Evolutionary conservation across 2,888 invertebrate genomes (phyloP).

Genomic region (Cephus nigrinus): DNA sequence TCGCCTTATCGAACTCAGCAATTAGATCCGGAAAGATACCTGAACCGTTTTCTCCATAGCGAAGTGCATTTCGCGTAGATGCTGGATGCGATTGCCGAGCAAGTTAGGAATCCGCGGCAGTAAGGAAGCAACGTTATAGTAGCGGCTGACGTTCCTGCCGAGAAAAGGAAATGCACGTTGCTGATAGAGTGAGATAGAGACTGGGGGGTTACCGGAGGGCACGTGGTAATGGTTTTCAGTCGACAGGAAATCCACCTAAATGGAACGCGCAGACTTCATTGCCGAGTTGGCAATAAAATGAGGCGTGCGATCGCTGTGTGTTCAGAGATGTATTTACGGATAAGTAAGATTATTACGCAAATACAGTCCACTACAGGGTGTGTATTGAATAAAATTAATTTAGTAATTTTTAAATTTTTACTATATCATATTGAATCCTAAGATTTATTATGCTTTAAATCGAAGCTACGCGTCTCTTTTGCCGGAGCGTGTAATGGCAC

Average conservation of each 20-base stretch:
- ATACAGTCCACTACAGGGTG: background rate
- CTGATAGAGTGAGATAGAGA: background rate
- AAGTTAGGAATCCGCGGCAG: constrained; percentile 17
- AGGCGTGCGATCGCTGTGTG: background rate
- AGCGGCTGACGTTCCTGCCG: background rate
- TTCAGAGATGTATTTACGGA: background rate
- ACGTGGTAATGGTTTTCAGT: background rate
- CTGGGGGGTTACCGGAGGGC: background rate
- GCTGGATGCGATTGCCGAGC: constrained; percentile 9
- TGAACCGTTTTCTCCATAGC: background rate
- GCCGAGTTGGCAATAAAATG: background rate
- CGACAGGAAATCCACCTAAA: background rate
- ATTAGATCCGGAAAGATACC: constrained; percentile 14
- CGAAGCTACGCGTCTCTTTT: constrained; percentile 4
- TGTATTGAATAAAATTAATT: background rate
- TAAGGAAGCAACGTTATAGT: constrained; percentile 16
- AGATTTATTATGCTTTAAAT: background rate
- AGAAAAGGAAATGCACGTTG: constrained; percentile 2
- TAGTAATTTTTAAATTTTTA: background rate
- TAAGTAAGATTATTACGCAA: background rate
- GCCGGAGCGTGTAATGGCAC: constrained; percentile 56
- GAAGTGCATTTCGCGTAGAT: constrained; percentile 14
- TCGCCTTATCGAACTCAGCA: constrained; percentile 20
- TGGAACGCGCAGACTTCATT: background rate
- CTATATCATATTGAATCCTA: background rate